Evolutionary conservation across 2,888 invertebrate species (phyloP), one percentile per base, ranked within the genome.

Genomic region (Eurytoma adleriae): DNA sequence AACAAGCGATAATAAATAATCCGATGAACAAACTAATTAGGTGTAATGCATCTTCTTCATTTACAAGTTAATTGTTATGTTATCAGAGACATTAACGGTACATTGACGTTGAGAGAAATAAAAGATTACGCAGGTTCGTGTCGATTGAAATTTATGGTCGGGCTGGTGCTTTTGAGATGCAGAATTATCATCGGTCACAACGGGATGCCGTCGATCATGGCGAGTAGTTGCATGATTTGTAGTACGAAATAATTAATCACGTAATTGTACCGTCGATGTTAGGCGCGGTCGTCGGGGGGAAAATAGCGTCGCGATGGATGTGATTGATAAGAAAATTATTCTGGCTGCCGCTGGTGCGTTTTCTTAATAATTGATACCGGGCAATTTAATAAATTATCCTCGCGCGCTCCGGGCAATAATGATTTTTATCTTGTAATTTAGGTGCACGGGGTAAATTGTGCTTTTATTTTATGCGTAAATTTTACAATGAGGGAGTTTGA

Each of bases 191-290:
- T 62, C 48, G 27, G n/a, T 27, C 59, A 20, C 16, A 52, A 66
- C 61, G 30, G n/a, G 2, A 27, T 30, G 40, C 30, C 73, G 52
- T 81, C 69, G 74, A 81, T 77, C 78, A 70, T 12, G 24, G 1
- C 3, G 5, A 20, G 12, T 13, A 52, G 20, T 70, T 54, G 81
- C 81, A 78, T 78, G 75, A 72, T 67, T 59, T 24, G 24, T 24
- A 20, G 7, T 67, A 57, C 48, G 56, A 81, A 78, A 81, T 81
- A 81, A 81, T 81, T 81, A 81, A 81, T 81, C 71, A 68, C 71
- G 71, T 78, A 78, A 81, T 81, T 78, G 78, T 57, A 62, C 62
- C 54, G 76, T 61, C 72, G 71, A 80, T 76, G 54, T 18, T 71
- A 27, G 61, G 54, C 20, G 27, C 18, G 52, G 61, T 80, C 56